A percentile compares a stretch with the other conserved stretches of the same genome.
Conservation (phyloP, 2,797 vertebrate species). For the Chaunax sp. region DNA sequence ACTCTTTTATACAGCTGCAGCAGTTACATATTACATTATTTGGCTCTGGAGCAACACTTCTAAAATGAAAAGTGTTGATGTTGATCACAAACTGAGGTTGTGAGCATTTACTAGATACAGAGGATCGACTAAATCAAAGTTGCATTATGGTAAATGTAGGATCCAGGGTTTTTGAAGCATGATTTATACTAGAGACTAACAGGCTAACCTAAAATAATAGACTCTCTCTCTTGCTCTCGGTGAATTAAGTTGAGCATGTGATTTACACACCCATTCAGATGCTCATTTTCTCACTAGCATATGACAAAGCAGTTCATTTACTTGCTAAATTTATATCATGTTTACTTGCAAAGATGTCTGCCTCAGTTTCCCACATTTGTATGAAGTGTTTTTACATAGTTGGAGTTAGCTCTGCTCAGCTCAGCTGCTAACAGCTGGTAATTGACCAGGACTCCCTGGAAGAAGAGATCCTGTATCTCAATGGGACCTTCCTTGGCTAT, state of each 20-base stretch:
- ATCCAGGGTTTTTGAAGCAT: background rate
- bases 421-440: too few relatives aligned
- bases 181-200: background rate
- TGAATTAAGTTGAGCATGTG: background rate
- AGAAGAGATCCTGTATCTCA: too few relatives aligned
- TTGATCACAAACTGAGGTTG: background rate
- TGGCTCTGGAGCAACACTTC: background rate
- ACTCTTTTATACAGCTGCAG: background rate
- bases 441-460: too few relatives aligned
- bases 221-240: background rate
- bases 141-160: slow-evolving; percentile 3
- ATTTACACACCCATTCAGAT: background rate
- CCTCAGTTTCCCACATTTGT: background rate
- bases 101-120: background rate
- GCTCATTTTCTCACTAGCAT: background rate
- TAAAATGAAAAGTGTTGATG: background rate
- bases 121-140: background rate
- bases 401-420: background rate
- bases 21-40: background rate
- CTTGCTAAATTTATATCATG: background rate
- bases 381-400: background rate
- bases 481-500: too few relatives aligned
- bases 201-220: background rate
- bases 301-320: background rate
- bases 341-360: background rate